phyloP scores from a whole-genome alignment of 2,888 invertebrate species.

The Himalopsyche kuldschensis region DNA sequence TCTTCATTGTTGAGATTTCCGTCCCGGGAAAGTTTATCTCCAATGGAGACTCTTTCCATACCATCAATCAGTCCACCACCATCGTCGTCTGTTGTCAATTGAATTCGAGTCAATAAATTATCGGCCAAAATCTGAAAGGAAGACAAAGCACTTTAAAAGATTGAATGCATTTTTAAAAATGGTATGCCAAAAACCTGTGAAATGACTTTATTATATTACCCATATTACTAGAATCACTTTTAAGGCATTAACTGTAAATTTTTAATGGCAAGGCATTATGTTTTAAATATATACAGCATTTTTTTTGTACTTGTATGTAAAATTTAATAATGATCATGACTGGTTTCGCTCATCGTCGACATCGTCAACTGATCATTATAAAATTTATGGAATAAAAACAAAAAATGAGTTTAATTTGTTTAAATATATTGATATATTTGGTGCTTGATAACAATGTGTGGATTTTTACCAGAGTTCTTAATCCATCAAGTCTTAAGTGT shows the following conservation, averaged over 20 bases:
- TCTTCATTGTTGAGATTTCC: conserved; percentile 47
- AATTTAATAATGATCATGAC: no score
- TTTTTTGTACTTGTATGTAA: no score
- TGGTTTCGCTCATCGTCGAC: no score
- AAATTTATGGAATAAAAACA: no score
- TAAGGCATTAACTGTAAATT: no score
- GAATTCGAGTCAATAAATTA: conserved; percentile 80
- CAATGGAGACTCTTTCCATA: conserved; percentile 49
- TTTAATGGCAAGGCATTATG: no score
- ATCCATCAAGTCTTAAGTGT: conserved; percentile 78
- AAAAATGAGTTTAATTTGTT: no score
- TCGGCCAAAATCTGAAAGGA: conserved; percentile 70
- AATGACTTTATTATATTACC: no score
- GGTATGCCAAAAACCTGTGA: no score
- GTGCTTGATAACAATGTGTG: neutral
- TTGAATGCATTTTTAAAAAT: neutral
- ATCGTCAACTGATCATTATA: no score
- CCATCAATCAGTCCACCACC: conserved; percentile 63
- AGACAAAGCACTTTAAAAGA: neutral
- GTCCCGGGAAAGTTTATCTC: conserved; percentile 45
- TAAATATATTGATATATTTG: neutral
- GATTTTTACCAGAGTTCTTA: conserved; percentile 68
- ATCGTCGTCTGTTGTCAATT: conserved; percentile 79
- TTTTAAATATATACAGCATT: no score
- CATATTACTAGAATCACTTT: no score